phyloP scores from a whole-genome alignment of 2,113 vertebrate genomes.

The Chaetodon auriga region DNA sequence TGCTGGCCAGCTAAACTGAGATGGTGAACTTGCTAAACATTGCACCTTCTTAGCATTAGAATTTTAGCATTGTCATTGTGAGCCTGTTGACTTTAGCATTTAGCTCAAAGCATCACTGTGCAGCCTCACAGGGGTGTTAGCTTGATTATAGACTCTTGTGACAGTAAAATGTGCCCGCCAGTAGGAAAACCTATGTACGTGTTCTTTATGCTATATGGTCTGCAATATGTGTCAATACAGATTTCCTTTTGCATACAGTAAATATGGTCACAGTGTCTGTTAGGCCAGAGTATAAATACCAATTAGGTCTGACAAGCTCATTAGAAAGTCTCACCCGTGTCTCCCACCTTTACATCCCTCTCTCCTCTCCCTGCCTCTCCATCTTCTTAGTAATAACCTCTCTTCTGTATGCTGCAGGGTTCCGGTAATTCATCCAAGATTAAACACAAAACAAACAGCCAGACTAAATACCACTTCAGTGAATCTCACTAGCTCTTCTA shows the following conservation, averaged over 20 bases:
- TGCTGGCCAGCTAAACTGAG: too few species aligned
- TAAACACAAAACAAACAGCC: conserved; percentile 46
- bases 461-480: conserved; percentile 47
- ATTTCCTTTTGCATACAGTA: neutral
- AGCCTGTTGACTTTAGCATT: too few species aligned
- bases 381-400: conserved; percentile 26
- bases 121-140: neutral
- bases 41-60: neutral
- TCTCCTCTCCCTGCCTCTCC: neutral
- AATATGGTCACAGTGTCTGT: neutral
- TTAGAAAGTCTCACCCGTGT: conserved; percentile 17
- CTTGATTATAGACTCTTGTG: neutral
- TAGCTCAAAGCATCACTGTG: neutral
- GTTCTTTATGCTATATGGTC: neutral
- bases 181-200: neutral
- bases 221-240: neutral
- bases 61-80: neutral
- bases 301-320: conserved; percentile 38
- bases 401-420: neutral
- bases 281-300: conserved; percentile 20
- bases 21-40: neutral
- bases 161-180: neutral
- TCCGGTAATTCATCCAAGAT: conserved; percentile 20
- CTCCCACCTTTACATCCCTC: conserved; percentile 30
- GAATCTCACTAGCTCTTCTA: conserved; percentile 30